Evolutionary conservation across 1,140 invertebrate genomes (phyloP).

Genomic region (Neodiprion lecontei): DNA sequence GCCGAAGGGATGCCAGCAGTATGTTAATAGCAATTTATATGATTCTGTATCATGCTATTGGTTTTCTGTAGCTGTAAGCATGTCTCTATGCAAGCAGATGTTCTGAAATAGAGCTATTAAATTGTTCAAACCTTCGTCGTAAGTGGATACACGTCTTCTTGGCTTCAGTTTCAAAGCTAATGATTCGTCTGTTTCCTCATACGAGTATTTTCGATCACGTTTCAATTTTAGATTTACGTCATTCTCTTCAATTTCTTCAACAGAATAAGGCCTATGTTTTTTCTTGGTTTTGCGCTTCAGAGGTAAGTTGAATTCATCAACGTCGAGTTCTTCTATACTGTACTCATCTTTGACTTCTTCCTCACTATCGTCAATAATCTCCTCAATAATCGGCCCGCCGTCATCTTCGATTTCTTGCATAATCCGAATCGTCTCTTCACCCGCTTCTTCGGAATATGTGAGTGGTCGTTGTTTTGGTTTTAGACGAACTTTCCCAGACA

Average conservation of each 20-base stretch:
- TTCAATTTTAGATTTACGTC: conserved; percentile 65
- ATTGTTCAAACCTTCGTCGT: conserved; percentile 69
- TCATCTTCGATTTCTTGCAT: conserved; percentile 73
- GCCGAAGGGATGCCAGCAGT: not conserved
- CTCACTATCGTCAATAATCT: conserved; percentile 70
- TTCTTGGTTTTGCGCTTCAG: conserved; percentile 57
- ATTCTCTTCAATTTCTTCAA: conserved; percentile 57
- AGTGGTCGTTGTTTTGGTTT: conserved; percentile 71
- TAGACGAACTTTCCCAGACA: conserved; percentile 82
- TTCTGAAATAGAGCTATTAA: not conserved
- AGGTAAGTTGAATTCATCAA: conserved; percentile 62
- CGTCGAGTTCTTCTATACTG: conserved; percentile 62
- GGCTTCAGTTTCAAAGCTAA: conserved; percentile 64
- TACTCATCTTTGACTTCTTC: conserved; percentile 69
- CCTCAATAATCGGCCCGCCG: conserved; percentile 71
- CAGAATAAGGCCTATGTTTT: conserved; percentile 43
- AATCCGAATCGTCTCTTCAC: conserved; percentile 76
- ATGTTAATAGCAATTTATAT: conserved; percentile 10
- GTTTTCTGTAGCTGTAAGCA: conserved; percentile 29
- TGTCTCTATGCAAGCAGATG: not conserved
- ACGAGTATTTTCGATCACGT: conserved; percentile 57
- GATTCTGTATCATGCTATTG: conserved; percentile 16
- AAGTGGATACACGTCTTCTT: conserved; percentile 58
- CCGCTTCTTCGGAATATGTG: conserved; percentile 76
- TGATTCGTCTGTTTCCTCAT: conserved; percentile 65